Evolutionary conservation across 2,888 invertebrate genomes (phyloP), one percentile per base, ranked within the genome.

Genomic region (Harpagoxenus sublaevis): DNA sequence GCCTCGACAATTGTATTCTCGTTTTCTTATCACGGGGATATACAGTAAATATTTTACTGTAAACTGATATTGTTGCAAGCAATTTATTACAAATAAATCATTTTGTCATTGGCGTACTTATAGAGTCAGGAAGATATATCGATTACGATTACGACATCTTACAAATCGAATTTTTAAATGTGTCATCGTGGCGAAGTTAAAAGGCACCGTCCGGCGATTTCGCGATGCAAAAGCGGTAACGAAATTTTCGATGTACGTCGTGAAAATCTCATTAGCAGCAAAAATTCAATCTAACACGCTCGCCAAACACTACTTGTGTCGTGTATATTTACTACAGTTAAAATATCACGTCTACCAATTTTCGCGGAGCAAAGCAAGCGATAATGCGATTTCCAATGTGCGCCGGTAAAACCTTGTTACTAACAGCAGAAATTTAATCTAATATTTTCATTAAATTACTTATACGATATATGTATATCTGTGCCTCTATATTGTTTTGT

Each of bases 281-380:
- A 81, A 81, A 81, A 81, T 81, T 81, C 71, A 81, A 81, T 81
- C 79, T 71, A 71, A 81, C 79, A 71, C 79, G 71, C 79, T 81
- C 79, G 79, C 79, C 79, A 81, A 81, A 81, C 79, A 81, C 79
- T 71, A 71, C 79, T 81, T 71, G 79, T 39, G 35, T 81, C 71
- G 60, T 57, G 79, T 81, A 60, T 81, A 81, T 81, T 81, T 81
- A 71, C 71, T 81, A 60, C 79, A 81, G 71, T 81, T 60, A 81
- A 81, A 81, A 81, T 81, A 81, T 81, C 79, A 60, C 48, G 71
- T 81, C 79, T 81, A 81, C 79, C 48, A 81, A 81, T 81, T 78
- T 81, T 81, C 79, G 60, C 60, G 71, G 71, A 71, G 79, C 79
- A 71, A 81, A 81, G 79, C 79, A 81, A 81, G 71, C 79, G 79